Base-by-base conservation (phyloP, 1,140 invertebrate genomes). In the Melitaea cinxia region DNA sequence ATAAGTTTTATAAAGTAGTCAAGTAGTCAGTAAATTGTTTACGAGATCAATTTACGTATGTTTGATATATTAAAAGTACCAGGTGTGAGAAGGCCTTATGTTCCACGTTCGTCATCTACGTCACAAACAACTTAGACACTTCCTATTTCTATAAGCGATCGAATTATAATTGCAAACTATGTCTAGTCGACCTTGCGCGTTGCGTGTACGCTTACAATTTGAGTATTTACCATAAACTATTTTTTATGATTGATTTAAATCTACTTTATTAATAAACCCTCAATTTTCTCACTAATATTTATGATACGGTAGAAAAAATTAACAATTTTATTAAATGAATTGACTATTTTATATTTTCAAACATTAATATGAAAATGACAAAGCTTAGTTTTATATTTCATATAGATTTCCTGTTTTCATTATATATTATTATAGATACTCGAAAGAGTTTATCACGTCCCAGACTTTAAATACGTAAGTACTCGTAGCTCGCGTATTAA, bases 101-200 rank as follows among this genome's bases (percentile, higher is more conserved):
- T 33, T 55, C 55, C 23, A 55, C 19, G 66, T 64, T 37, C 15
- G 52, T 56, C 50, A 14, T 15, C 42, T 62, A 53, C 73, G 76
- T 75, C 73, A 71, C 23, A 60, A 30, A 54, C 50, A 54, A 23
- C 15, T 64, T 10, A 63, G 58, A 58, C 26, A 71, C 78, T 80
- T 80, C 78, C 72, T 70, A 70, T 77, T 63, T 57, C 78, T 80
- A 72, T 78, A 76, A 68, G 69, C 71, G 76, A 66, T 64, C 67
- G 39, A 55, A 63, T 63, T 65, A 62, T 62, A 70, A 65, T 75
- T 63, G 61, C 63, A 70, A 70, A 68, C 57, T 70, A 67, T 65
- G 26, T 19, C 39, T 45, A 47, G 45, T 49, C 58, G 70, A 42
- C 75, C 73, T 80, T 76, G 69, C 54, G 42, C 9, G 30, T 21